phyloP scores from a whole-genome alignment of 2,113 vertebrate species.

The Prionailurus viverrinus region DNA sequence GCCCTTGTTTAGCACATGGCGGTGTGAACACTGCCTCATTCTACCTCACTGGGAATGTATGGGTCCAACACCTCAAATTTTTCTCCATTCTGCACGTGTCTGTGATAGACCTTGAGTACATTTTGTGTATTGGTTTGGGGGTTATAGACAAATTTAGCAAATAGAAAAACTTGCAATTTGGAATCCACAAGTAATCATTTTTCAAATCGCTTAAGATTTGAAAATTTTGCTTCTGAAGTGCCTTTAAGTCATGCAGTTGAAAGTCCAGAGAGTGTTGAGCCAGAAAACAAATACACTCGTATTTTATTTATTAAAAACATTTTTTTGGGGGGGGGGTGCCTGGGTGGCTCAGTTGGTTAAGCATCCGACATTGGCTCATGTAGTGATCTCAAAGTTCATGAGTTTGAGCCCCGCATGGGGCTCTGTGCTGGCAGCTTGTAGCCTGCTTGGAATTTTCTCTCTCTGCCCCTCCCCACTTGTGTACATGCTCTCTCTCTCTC shows the following conservation, averaged over 20 bases:
- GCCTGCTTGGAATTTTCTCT: no score
- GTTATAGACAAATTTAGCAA: not conserved
- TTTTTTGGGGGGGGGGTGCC: no score
- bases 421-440: no score
- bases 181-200: not conserved
- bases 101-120: not conserved
- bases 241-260: not conserved
- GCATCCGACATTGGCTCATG: no score
- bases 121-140: not conserved
- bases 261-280: not conserved
- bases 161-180: not conserved
- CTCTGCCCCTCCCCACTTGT: no score
- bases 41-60: not conserved
- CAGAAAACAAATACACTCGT: not conserved
- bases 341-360: no score
- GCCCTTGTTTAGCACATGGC: not conserved
- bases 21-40: not conserved
- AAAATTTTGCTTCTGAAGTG: conserved; percentile 32
- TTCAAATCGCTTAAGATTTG: not conserved
- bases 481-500: no score
- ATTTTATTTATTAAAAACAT: no score
- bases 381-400: no score
- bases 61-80: no score
- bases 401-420: no score
- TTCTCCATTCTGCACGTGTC: not conserved